phyloP scores from a whole-genome alignment of 2,888 invertebrate genomes.

The Trachelus stipa region DNA sequence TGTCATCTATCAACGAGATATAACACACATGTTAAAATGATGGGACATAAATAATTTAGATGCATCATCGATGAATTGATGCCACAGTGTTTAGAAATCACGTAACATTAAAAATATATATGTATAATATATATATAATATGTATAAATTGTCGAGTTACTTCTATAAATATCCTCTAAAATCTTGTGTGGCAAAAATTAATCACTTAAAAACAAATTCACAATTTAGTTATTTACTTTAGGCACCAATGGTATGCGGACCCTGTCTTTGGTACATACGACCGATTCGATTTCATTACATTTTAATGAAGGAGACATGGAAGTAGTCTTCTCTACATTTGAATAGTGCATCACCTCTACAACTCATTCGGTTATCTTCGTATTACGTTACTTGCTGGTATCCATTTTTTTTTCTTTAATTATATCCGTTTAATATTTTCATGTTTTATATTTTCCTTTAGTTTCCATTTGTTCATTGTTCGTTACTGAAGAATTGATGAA shows the following conservation, averaged over 20 bases:
- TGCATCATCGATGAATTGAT: slow-evolving; percentile 57
- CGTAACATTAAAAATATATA: slow-evolving; percentile 65
- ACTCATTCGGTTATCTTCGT: slow-evolving; percentile 11
- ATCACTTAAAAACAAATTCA: slow-evolving; percentile 63
- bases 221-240: slow-evolving; percentile 57
- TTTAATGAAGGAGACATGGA: slow-evolving; percentile 35
- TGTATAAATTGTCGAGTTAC: slow-evolving; percentile 66
- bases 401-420: neutral
- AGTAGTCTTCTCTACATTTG: slow-evolving; percentile 28
- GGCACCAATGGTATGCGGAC: slow-evolving; percentile 68
- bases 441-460: neutral
- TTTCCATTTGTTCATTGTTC: slow-evolving; percentile 29
- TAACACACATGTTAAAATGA: slow-evolving; percentile 64
- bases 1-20: slow-evolving; percentile 65
- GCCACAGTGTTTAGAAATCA: slow-evolving; percentile 64
- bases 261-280: slow-evolving; percentile 67
- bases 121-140: slow-evolving; percentile 55
- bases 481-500: slow-evolving; percentile 50
- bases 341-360: slow-evolving; percentile 30
- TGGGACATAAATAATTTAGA: slow-evolving; percentile 65
- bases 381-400: slow-evolving; percentile 1
- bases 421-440: slow-evolving; percentile 6
- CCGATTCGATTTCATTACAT: slow-evolving; percentile 58
- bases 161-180: slow-evolving; percentile 65
- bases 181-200: slow-evolving; percentile 64